Evolutionary conservation across 2,888 invertebrate genomes (phyloP).

Genomic region (Nycteola revayana): DNA sequence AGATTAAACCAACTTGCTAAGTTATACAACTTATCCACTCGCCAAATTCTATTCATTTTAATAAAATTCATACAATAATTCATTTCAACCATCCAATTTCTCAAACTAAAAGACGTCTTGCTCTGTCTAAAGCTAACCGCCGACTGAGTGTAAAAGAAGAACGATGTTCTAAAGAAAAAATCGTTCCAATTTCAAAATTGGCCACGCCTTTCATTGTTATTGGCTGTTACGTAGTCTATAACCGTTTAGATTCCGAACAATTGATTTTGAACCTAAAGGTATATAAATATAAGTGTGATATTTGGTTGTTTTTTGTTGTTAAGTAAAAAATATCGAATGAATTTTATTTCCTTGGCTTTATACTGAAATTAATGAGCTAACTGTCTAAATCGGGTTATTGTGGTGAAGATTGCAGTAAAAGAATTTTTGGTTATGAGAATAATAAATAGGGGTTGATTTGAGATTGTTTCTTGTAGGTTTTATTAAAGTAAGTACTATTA

Average conservation of each 20-base stretch:
- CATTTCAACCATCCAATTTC: not conserved
- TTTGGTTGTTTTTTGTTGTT: conserved; percentile 14
- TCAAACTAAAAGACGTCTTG: conserved; percentile 13
- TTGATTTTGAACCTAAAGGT: conserved; percentile 10
- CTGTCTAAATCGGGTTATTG: conserved; percentile 24
- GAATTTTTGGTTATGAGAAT: conserved; percentile 10
- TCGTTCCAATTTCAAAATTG: conserved; percentile 72
- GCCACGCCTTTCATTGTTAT: conserved; percentile 73
- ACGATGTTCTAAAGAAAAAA: conserved; percentile 60
- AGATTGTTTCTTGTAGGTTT: no score
- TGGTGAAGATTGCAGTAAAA: conserved; percentile 20
- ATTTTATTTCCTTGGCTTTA: conserved; percentile 47
- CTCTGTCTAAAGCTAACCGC: conserved; percentile 29
- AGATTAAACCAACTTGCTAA: no score
- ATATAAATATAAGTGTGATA: not conserved
- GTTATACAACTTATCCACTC: no score
- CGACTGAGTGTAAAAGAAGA: conserved; percentile 54
- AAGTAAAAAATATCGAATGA: conserved; percentile 38
- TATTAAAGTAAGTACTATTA: no score
- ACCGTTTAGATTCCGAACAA: conserved; percentile 32
- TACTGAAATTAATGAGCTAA: conserved; percentile 36
- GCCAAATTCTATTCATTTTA: conserved; percentile 10
- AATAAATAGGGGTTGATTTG: conserved; percentile 1
- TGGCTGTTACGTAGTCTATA: conserved; percentile 45
- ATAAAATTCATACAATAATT: conserved; percentile 1